Evolutionary conservation across 2,113 vertebrate species (phyloP).

Genomic region (Dascyllus trimaculatus): DNA sequence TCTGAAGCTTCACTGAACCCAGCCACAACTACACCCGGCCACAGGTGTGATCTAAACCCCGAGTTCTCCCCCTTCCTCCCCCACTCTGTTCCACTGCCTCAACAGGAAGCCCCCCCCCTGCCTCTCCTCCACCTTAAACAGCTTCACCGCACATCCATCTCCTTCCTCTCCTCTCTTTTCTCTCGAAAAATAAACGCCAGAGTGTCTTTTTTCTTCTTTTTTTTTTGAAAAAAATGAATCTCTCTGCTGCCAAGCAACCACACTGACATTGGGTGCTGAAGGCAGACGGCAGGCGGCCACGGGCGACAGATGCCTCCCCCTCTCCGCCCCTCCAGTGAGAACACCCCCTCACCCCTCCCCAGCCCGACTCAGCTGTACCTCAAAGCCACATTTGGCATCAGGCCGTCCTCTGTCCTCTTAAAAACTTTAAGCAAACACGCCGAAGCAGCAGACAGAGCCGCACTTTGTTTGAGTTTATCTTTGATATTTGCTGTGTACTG

Average conservation of each 20-base stretch:
- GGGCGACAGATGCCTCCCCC: conserved; percentile 39
- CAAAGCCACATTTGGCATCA: conserved; percentile 63
- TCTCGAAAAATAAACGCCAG: conserved; percentile 48
- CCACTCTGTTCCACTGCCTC: conserved; percentile 34
- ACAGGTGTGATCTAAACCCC: conserved; percentile 61
- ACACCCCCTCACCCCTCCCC: conserved; percentile 7
- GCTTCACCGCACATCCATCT: conserved; percentile 41
- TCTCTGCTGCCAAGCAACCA: conserved; percentile 22
- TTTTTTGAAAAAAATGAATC: neutral
- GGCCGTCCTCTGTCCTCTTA: conserved; percentile 56
- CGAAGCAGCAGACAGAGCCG: conserved; percentile 40
- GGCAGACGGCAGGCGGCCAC: conserved; percentile 51
- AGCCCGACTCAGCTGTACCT: conserved; percentile 51
- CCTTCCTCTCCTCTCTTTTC: conserved; percentile 38
- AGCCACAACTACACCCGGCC: conserved; percentile 27
- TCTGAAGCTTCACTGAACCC: conserved; percentile 40
- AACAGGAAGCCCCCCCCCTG: conserved; percentile 59
- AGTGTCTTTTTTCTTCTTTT: neutral
- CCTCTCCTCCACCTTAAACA: neutral
- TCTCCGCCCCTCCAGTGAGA: conserved; percentile 1
- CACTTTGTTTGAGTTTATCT: conserved; percentile 54
- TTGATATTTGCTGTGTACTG: conserved; percentile 50
- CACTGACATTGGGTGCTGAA: conserved; percentile 19
- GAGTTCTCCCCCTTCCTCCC: neutral
- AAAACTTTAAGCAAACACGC: conserved; percentile 60